Conservation (phyloP, 2,113 vertebrate genomes). For the Chloroceryle aenea region DNA sequence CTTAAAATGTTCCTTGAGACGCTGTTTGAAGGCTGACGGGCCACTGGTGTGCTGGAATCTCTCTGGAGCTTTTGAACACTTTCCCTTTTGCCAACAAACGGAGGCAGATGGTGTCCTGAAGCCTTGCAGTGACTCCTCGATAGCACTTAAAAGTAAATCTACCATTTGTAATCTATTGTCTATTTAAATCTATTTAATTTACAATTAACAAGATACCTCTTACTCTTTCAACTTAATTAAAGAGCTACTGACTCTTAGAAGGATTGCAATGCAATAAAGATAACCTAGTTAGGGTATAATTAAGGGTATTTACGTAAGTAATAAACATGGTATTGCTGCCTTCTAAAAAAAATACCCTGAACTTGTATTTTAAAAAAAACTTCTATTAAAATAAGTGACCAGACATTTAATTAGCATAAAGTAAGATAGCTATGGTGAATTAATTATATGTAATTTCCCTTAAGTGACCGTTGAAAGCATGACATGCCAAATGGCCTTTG, state of each 20-base stretch:
- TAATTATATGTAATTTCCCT: conserved; percentile 67
- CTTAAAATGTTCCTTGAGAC: neutral
- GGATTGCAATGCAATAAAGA: conserved; percentile 77
- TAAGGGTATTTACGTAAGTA: conserved; percentile 76
- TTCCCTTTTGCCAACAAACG: neutral
- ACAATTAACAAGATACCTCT: conserved; percentile 79
- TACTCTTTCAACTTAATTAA: conserved; percentile 78
- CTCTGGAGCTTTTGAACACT: neutral
- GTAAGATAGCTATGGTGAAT: conserved; percentile 45
- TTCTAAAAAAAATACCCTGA: conserved; percentile 50
- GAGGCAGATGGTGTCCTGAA: conserved; percentile 52
- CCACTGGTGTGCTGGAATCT: neutral
- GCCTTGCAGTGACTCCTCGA: conserved; percentile 32
- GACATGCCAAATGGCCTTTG: conserved; percentile 10
- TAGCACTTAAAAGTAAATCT: conserved; percentile 68
- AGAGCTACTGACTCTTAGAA: conserved; percentile 73
- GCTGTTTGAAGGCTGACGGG: neutral
- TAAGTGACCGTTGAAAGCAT: conserved; percentile 48
- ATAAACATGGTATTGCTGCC: conserved; percentile 71
- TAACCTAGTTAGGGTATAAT: conserved; percentile 78
- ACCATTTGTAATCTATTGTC: conserved; percentile 73
- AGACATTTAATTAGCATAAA: conserved; percentile 72
- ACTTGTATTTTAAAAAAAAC: conserved; percentile 46
- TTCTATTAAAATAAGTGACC: conserved; percentile 51
- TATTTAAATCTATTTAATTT: conserved; percentile 78